Evolutionary conservation across 1,140 invertebrate genomes (phyloP), one percentile per base, ranked within the genome.

Genomic region (Charaxes varanes): DNA sequence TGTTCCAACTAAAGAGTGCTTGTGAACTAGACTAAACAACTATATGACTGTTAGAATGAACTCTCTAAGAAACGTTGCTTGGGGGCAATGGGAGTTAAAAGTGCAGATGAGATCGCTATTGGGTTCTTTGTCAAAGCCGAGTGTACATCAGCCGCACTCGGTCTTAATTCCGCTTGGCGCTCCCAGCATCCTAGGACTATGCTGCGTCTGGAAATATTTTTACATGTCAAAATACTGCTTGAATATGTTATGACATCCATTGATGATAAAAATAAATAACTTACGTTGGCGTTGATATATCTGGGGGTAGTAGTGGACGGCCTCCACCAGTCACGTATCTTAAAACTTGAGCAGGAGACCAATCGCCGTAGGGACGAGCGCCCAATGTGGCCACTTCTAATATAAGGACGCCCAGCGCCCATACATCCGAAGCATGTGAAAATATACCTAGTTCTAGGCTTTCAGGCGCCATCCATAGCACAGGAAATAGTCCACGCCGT

Each of bases 381-480:
- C 95, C 94, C 69, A 95, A 93, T 0, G 94, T 94, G 7, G 94
- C 88, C 19, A 95, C 90, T 65, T 96, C 94, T 62, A 92, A 94
- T 0, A 96, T 72, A 2, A 95, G 71, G 11, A 96, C 91, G 7
- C 93, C 94, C 55, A 90, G 94, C 18, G 92, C 92, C 94, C 94
- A 96, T 10, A 95, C 88, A 66, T 97, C 94, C 0, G 93, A 93
- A 2, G 90, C 89, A 7, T 91, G 86, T 4, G 92, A 93, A 59
- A 95, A 96, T 10, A 93, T 81, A 6, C 94, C 94, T 4, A 90
- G 62, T 0, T 83, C 87, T 1, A 96, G 68, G 27, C 90, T 91
- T 77, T 96, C 94, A 0, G 93, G 93, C 2, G 94, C 89, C 96
- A 98, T 97, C 95, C 96, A 97, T 58, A 95, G 84, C 2, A 97